Evolutionary conservation across 2,888 invertebrate species (phyloP).

Genomic region (Gastrophysa polygoni): DNA sequence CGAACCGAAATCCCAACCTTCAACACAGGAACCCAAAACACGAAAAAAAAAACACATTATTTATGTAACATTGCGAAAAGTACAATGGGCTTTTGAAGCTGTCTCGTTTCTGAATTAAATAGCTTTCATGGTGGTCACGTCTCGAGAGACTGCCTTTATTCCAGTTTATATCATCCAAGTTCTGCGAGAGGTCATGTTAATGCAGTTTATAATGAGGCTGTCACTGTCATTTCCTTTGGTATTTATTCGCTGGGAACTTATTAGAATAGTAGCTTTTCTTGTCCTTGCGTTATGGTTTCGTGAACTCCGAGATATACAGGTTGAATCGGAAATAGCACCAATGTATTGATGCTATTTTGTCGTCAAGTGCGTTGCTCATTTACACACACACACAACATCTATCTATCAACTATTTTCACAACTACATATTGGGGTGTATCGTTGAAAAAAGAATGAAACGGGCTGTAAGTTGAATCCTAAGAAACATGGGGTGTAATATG

Average conservation of each 20-base stretch:
- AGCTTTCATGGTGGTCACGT: conserved; percentile 43
- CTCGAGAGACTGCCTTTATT: conserved; percentile 33
- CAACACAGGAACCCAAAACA: conserved; percentile 8
- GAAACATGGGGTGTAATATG: too few relatives aligned
- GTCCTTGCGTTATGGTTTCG: neutral
- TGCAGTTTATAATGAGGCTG: conserved; percentile 36
- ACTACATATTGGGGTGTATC: too few relatives aligned
- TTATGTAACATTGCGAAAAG: conserved; percentile 29
- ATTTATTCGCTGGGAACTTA: conserved; percentile 13
- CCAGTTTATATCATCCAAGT: conserved; percentile 36
- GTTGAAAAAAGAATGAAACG: too few relatives aligned
- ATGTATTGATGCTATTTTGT: too few relatives aligned
- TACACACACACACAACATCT: too few relatives aligned
- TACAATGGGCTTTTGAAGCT: conserved; percentile 30
- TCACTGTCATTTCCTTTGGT: conserved; percentile 28
- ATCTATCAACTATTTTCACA: too few relatives aligned
- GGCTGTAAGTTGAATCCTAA: too few relatives aligned
- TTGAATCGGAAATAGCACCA: too few relatives aligned
- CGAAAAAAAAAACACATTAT: conserved; percentile 18
- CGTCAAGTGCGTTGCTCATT: too few relatives aligned
- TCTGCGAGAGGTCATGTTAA: conserved; percentile 39
- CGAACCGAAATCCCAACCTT: conserved; percentile 1
- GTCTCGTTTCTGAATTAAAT: conserved; percentile 38
- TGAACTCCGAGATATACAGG: neutral
- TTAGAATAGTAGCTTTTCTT: conserved; percentile 5